Base-by-base conservation (phyloP, 2,888 invertebrate genomes). In the Nineta flava region DNA sequence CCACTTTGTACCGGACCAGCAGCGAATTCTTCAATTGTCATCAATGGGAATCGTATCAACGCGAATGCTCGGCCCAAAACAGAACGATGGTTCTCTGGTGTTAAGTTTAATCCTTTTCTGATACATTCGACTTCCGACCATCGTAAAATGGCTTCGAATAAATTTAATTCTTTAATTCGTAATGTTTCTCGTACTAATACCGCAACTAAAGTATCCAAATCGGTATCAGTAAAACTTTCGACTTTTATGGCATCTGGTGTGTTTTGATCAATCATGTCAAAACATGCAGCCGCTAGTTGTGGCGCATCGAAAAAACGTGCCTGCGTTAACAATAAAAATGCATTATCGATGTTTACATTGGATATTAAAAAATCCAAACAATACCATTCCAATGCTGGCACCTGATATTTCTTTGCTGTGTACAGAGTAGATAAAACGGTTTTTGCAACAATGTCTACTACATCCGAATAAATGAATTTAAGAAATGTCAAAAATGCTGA, bases 351-450 rank as follows among this genome's bases (percentile, higher is more conserved):
- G 49, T 81, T 81, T 53, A 90, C 70, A 62, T 86, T 86, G 53
- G 75, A 75, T 56, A 81, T 74, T 12, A 78, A 62, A 63, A 87
- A 87, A 59, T 87, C 85, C 1, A 88, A 87, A 67, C 88, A 90
- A 52, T 83, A 83, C 57, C 81, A 79, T 59, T 88, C 88, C 53
- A 90, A 66, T 3, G 86, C 83, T 1, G 86, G 83, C 0, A 90
- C 85, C 2, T 86, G 86, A 68, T 90, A 90, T 58, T 90, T 88
- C 60, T 88, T 88, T 6, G 88, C 88, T 1, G 87, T 83, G 58
- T 90, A 90, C 46, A 90, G 64, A 0, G 87, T 87, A 1, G 86
- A 82, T 86, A 88, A 87, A 2, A 90, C 88, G 60, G 83, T 84
- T 61, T 88, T 87, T 0, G 9, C 83, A 86, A n/a, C 86, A 57